Evolutionary conservation across 2,888 invertebrate genomes (phyloP).

Genomic region (Yponomeuta sedellus): DNA sequence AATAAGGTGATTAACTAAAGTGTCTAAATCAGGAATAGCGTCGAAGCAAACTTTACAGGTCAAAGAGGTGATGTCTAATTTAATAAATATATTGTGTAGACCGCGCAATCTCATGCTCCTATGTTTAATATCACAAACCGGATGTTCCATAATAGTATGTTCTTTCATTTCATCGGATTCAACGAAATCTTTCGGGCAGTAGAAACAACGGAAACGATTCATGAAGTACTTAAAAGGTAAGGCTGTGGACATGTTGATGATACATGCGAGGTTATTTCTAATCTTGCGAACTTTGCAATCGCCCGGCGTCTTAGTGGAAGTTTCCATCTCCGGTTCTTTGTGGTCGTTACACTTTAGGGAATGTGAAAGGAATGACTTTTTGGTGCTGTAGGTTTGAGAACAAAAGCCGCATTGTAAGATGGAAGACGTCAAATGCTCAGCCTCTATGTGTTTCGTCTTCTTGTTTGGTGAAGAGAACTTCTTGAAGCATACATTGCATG

Average conservation of each 20-base stretch:
- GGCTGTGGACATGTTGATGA: constrained; percentile 38
- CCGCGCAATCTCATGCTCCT: constrained; percentile 49
- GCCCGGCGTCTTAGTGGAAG: constrained; percentile 21
- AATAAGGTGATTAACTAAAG: constrained; percentile 40
- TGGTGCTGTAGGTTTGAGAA: constrained; percentile 41
- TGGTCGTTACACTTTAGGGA: constrained; percentile 38
- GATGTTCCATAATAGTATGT: constrained; percentile 49
- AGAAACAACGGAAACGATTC: constrained; percentile 57
- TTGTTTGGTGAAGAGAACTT: constrained; percentile 42
- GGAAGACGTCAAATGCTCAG: constrained; percentile 37
- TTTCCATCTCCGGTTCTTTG: constrained; percentile 20
- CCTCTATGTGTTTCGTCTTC: constrained; percentile 50
- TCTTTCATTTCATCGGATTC: constrained; percentile 47
- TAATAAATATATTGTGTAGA: constrained; percentile 49
- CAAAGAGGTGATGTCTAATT: constrained; percentile 48
- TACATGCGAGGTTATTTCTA: constrained; percentile 43
- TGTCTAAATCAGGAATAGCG: constrained; percentile 34
- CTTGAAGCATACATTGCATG: constrained; percentile 52
- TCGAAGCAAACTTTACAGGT: constrained; percentile 48
- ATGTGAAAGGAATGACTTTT: constrained; percentile 48
- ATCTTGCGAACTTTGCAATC: constrained; percentile 32
- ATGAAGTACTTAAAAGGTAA: constrained; percentile 42
- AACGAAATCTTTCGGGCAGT: constrained; percentile 52
- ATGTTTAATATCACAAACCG: constrained; percentile 45
- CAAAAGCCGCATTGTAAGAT: constrained; percentile 49